Base-by-base conservation (phyloP, 2,797 vertebrate species). In the Lerista edwardsae region DNA sequence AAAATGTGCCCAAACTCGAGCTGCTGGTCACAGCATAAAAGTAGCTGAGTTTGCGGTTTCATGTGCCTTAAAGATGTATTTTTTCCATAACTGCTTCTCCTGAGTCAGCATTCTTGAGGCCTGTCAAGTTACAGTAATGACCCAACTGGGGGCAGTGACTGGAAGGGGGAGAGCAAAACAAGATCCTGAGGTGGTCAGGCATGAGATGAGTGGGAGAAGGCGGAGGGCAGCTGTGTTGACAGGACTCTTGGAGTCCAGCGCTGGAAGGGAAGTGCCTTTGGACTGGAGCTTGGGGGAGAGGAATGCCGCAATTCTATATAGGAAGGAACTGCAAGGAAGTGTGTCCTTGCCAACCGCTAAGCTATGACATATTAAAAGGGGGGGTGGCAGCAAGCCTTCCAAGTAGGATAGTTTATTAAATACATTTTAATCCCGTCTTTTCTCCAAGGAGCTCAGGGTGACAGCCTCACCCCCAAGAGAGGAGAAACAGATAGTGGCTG, bases 71-170 rank as follows among this genome's bases (percentile, higher is more conserved):
- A 73, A 34, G n/a, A 21, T 4, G 19, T 29, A 41, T 57, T 67
- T 6, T 44, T 69, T n/a, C 47, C 6, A 69, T 84, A 84, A 71
- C 72, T 75, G 72, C 39, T 68, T 75, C n/a, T 69, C 77, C 72
- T 15, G 69, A 76, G 64, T 87, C 78, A 83, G 82, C 82, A 59
- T 12, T 62, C 31, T 68, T 62, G 34, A 31, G 36, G 51, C 71
- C 75, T 83, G 82, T 71, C 65, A 55, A 41, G 21, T 81, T 81
- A 77, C 73, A 71, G 78, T 47, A 81, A 87, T 51, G 11, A 29
- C 73, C 41, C 34, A 3, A 47, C 2, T 51, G 47, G 59, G 39
- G 57, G 64, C 67, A 11, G 17, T 81, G 57, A 81, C 72, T 74
- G 69, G 83, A 73, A 74, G 17, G n/a, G n/a, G 19, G 23, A 34